Evolutionary conservation across 2,888 invertebrate species (phyloP).

Genomic region (Reticulitermes lucifugus): DNA sequence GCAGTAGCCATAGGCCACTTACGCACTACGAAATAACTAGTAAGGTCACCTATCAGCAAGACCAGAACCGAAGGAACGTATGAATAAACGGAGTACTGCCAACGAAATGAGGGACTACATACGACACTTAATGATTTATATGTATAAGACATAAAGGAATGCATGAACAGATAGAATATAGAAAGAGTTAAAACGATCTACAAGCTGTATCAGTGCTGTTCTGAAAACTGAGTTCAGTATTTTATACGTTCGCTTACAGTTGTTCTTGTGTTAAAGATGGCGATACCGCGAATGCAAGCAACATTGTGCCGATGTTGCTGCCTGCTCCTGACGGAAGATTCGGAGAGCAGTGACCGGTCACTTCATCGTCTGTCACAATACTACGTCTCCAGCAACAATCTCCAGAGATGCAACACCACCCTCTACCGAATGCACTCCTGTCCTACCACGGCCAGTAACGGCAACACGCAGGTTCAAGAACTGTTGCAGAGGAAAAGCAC

Average conservation of each 20-base stretch:
- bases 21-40: too few relatives aligned
- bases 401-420: constrained; percentile 45
- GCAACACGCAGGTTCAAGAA: constrained; percentile 29
- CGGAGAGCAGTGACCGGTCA: constrained; percentile 42
- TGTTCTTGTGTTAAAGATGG: constrained; percentile 41
- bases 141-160: too few relatives aligned
- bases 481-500: constrained; percentile 40
- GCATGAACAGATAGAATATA: too few relatives aligned
- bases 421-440: constrained; percentile 41
- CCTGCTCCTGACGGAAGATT: constrained; percentile 33
- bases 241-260: not conserved
- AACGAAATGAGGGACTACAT: too few relatives aligned
- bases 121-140: too few relatives aligned
- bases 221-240: too few relatives aligned
- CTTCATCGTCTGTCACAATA: constrained; percentile 42
- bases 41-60: too few relatives aligned
- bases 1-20: too few relatives aligned
- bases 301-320: constrained; percentile 44
- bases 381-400: constrained; percentile 45
- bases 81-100: too few relatives aligned
- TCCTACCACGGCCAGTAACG: constrained; percentile 39
- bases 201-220: too few relatives aligned
- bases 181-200: too few relatives aligned
- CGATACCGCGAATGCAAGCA: constrained; percentile 45
- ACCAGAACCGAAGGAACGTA: too few relatives aligned